Conservation (phyloP, 2,888 invertebrate species). For the Chaetoderma sp. region DNA sequence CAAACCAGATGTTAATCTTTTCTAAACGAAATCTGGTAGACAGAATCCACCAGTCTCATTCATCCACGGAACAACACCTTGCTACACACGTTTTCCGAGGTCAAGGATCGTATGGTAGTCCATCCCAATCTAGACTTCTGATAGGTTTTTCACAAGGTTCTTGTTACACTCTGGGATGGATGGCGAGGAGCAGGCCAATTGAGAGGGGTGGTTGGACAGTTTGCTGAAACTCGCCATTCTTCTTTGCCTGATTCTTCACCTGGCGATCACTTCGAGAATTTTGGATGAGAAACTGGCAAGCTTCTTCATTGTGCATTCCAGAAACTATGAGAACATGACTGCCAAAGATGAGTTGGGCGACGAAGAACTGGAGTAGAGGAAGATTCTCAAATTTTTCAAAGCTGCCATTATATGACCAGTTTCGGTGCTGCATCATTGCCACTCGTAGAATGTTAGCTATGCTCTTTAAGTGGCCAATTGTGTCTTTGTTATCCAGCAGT, state of each 20-base stretch:
- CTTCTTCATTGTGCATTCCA: constrained; percentile 10
- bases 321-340: constrained; percentile 11
- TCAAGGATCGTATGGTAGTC: constrained; percentile 7
- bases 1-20: constrained; percentile 29
- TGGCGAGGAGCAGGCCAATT: too few relatives aligned
- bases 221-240: constrained; percentile 13
- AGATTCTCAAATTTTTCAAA: too few relatives aligned
- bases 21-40: constrained; percentile 31
- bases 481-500: too few relatives aligned
- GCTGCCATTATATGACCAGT: too few relatives aligned
- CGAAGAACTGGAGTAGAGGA: too few relatives aligned
- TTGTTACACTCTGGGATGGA: too few relatives aligned
- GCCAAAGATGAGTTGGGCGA: too few relatives aligned
- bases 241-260: constrained; percentile 23
- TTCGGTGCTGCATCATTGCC: too few relatives aligned
- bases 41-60: constrained; percentile 16
- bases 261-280: constrained; percentile 25
- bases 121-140: too few relatives aligned
- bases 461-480: too few relatives aligned
- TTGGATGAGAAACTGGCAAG: constrained; percentile 27
- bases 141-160: constrained; percentile 7
- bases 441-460: too few relatives aligned
- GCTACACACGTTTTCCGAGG: constrained; percentile 6
- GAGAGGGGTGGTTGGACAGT: constrained; percentile 18
- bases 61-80: constrained; percentile 18